These are phyloP conservation scores for Bombus confusus DNA, from an alignment of 1,140 invertebrate species.

Conservation along the genomic window DNA sequence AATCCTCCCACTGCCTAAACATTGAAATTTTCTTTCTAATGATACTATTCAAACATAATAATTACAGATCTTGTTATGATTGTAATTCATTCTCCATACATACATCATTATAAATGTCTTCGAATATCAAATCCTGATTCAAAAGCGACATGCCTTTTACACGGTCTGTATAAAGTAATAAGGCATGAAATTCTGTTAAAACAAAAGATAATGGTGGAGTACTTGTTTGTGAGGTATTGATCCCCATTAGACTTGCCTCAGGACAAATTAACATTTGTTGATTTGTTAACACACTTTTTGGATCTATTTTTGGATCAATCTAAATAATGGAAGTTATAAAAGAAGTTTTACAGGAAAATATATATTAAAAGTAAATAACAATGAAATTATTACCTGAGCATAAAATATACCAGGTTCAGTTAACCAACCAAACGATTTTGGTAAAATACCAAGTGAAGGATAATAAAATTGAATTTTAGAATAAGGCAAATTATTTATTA, in stretches of 20 bases:
- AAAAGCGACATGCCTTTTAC: slow-evolving; percentile 93
- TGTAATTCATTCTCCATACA: slow-evolving; percentile 53
- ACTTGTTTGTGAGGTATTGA: slow-evolving; percentile 64
- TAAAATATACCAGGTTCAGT: slow-evolving; percentile 89
- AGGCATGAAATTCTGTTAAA: slow-evolving; percentile 94
- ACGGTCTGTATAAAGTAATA: slow-evolving; percentile 92
- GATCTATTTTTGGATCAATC: slow-evolving; percentile 83
- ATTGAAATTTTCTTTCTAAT: slow-evolving; percentile 24
- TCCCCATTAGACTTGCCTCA: slow-evolving; percentile 76
- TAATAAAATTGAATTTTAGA: slow-evolving; percentile 92
- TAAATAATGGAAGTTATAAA: slow-evolving; percentile 73
- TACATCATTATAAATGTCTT: slow-evolving; percentile 91
- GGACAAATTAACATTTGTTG: slow-evolving; percentile 86
- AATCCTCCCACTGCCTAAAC: slow-evolving; percentile 89
- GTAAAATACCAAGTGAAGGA: slow-evolving; percentile 85
- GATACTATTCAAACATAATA: slow-evolving; percentile 1
- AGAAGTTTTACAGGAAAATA: neutral
- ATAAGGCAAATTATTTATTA: slow-evolving; percentile 89
- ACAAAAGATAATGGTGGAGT: slow-evolving; percentile 89
- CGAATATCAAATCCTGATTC: slow-evolving; percentile 93
- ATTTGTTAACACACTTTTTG: slow-evolving; percentile 85
- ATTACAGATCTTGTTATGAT: neutral
- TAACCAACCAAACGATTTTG: slow-evolving; percentile 94
- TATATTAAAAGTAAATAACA: slow-evolving; percentile 77
- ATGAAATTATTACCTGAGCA: slow-evolving; percentile 84